Conservation (phyloP, 2,113 vertebrate species). For the Sylvietta virens region DNA sequence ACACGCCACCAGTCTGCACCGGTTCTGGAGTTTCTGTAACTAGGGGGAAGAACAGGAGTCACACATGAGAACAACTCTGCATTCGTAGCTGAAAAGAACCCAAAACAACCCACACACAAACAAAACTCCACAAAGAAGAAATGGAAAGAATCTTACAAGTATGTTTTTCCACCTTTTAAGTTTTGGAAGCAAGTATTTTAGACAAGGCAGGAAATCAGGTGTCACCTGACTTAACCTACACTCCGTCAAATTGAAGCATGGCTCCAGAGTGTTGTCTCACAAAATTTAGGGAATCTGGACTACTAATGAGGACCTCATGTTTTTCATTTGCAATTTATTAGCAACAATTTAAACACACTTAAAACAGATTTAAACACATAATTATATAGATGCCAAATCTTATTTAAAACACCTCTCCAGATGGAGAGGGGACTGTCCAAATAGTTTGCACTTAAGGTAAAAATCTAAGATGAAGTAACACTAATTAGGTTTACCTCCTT, state of each 20-base stretch:
- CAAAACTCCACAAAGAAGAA: background rate
- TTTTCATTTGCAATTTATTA: background rate
- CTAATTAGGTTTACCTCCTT: background rate
- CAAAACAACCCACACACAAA: background rate
- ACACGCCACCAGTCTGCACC: conserved; percentile 84
- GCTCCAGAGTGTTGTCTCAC: background rate
- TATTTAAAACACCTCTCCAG: background rate
- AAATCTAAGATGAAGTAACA: background rate
- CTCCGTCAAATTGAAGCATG: background rate
- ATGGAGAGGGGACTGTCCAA: background rate
- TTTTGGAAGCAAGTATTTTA: background rate
- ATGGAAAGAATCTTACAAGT: background rate
- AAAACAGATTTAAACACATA: background rate
- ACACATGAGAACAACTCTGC: background rate
- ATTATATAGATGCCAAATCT: background rate
- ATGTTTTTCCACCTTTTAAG: background rate
- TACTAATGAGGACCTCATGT: background rate
- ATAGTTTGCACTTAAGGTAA: background rate
- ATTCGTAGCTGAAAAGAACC: background rate
- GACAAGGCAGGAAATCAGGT: background rate
- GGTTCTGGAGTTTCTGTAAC: conserved; percentile 83
- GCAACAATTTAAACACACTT: background rate
- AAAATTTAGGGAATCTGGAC: background rate
- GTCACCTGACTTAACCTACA: background rate
- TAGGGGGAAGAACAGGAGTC: background rate